Evolutionary conservation across 2,888 invertebrate species (phyloP), one percentile per base, ranked within the genome.

Genomic region (Linnaemya vulpina): DNA sequence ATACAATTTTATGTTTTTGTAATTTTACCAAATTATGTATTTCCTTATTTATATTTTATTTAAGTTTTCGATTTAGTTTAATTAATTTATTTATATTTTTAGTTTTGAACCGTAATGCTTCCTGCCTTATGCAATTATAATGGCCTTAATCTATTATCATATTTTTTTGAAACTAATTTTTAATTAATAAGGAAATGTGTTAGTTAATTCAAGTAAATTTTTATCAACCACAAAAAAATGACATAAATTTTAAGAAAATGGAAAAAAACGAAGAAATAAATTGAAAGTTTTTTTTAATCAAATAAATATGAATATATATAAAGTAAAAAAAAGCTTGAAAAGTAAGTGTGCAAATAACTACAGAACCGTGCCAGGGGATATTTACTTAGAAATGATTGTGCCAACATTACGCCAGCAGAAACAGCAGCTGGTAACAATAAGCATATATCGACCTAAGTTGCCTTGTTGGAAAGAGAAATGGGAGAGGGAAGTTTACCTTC

Each of bases 181-280:
- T 22, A 51, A 55, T 35, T 43, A 7, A 15, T 43, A 58, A 46
- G 13, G 11, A 43, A 30, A 71, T 51, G 25, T 46, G 38, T 71
- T 30, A 71, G 38, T 71, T 30, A 71, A 17, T 46, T 46, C 30
- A 20, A 10, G 15, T 15, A 71, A 71, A 46, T 40, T 40, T 22
- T 9, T 40, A 38, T 10, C 22, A 40, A 60, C 30, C 7, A 73
- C 46, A 20, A 5, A 62, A 73, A 74, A 74, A 74, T 49, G 60
- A 62, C 73, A 74, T 74, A 35, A 74, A 62, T 10, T 62, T 51
- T 74, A 74, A 74, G 73, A 30, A 60, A 22, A 2, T 3, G 1
- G 15, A 51, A 40, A 70, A 55, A 70, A 15, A 5, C 0, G n/a
- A 55, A 10, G 11, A 30, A 46, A 58, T 43, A 58, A 58, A 71